These are phyloP conservation scores for Platyura marginata DNA, from an alignment of 1,140 invertebrate genomes.

Conservation along the genomic window DNA sequence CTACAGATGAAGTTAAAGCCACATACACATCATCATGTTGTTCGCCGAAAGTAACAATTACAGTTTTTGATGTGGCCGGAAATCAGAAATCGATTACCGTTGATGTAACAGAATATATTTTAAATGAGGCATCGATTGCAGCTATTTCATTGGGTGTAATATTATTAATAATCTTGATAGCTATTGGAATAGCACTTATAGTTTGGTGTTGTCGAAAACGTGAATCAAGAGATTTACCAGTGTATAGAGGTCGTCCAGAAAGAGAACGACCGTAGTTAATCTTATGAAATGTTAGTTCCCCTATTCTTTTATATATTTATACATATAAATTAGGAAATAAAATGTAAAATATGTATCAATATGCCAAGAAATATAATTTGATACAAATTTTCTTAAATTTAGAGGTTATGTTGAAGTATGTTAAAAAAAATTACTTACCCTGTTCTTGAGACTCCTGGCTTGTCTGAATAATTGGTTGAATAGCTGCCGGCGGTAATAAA, in stretches of 20 bases:
- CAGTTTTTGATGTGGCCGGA: conserved; percentile 33
- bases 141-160: conserved; percentile 31
- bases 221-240: conserved; percentile 29
- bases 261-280: neutral
- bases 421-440: no score
- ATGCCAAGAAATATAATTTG: no score
- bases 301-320: no score
- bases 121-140: conserved; percentile 29
- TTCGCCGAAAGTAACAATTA: conserved; percentile 32
- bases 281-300: no score
- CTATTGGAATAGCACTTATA: conserved; percentile 25
- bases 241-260: conserved; percentile 20
- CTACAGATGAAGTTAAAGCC: conserved; percentile 30
- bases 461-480: no score
- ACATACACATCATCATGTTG: conserved; percentile 41
- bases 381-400: no score
- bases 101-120: conserved; percentile 28
- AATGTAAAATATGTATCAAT: no score
- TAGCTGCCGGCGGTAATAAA: no score
- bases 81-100: conserved; percentile 33
- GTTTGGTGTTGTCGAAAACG: conserved; percentile 31
- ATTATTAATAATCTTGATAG: conserved; percentile 28
- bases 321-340: no score
- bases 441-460: no score
- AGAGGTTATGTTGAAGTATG: no score